Conservation (phyloP, 2,888 invertebrate genomes). For the Vanessa cardui region DNA sequence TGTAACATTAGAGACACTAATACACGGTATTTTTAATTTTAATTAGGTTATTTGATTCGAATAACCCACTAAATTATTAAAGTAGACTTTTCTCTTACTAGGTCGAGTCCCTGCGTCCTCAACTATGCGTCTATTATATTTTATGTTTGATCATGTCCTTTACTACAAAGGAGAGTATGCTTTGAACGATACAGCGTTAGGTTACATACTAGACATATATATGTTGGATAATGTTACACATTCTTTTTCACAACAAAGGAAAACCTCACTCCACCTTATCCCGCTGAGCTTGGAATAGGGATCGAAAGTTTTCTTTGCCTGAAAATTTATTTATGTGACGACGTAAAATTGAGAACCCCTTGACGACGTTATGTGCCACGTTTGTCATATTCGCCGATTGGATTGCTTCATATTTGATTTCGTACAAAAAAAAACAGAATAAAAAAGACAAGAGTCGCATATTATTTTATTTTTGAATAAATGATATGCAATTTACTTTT, state of each 20-base stretch:
- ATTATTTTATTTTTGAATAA: no score
- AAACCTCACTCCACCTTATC: constrained; percentile 28
- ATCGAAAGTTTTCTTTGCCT: constrained; percentile 36
- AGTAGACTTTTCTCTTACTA: neutral
- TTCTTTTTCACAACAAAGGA: constrained; percentile 34
- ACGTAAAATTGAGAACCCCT: constrained; percentile 21
- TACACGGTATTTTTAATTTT: no score
- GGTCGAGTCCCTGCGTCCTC: neutral
- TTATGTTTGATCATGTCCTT: constrained; percentile 24
- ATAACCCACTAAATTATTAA: neutral
- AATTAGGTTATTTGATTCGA: no score
- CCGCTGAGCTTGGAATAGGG: constrained; percentile 30
- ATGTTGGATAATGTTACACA: constrained; percentile 23
- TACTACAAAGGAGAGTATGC: constrained; percentile 29
- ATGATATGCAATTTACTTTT: no score
- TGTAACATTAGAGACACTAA: no score
- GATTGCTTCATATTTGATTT: no score
- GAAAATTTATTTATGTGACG: constrained; percentile 36
- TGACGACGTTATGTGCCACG: constrained; percentile 3
- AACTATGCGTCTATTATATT: neutral
- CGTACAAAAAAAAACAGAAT: no score
- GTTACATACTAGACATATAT: constrained; percentile 3
- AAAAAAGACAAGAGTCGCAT: no score
- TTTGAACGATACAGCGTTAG: constrained; percentile 18
- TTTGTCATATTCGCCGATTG: neutral